phyloP scores from a whole-genome alignment of 35 echinoderm and acorn worm genomes.

The Lytechinus variegatus region DNA sequence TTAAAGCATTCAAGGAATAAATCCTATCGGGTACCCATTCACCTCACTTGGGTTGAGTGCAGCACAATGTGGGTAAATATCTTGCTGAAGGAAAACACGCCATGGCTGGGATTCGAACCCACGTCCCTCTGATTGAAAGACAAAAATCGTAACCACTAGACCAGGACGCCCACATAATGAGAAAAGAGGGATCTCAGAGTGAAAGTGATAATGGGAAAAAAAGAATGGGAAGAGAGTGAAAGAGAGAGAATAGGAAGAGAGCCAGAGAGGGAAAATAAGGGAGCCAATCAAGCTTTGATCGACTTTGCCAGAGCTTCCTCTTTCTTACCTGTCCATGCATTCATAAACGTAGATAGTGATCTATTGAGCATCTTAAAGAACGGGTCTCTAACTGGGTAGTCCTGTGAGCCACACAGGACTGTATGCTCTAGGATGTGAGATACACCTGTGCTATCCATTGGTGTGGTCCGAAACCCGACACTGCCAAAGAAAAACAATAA shows the following conservation, averaged over 20 bases:
- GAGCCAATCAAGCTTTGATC: not conserved
- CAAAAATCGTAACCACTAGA: too few species aligned
- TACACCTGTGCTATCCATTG: conserved; percentile 88
- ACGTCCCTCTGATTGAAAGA: too few species aligned
- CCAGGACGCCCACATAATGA: too few species aligned
- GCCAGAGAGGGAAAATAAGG: not conserved
- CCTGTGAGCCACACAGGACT: conserved; percentile 86
- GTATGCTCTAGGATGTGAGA: conserved; percentile 95
- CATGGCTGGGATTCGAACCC: too few species aligned
- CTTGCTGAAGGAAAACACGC: too few species aligned
- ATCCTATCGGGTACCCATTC: too few species aligned
- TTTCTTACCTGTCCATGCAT: conserved; percentile 89
- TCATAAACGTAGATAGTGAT: conserved; percentile 97
- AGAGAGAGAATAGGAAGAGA: not conserved
- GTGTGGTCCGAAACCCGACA: conserved; percentile 91
- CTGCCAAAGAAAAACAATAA: conserved; percentile 52
- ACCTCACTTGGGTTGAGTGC: too few species aligned
- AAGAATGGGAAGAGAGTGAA: not conserved
- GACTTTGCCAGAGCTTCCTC: not conserved
- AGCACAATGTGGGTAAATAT: too few species aligned
- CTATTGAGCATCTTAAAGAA: conserved; percentile 99
- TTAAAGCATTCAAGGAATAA: too few species aligned
- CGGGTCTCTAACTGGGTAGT: conserved; percentile 92
- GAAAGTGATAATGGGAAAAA: not conserved
- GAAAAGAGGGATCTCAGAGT: too few species aligned